Evolutionary conservation across 23 tunicate species (phyloP).

Genomic region (Halocynthia roretzi): DNA sequence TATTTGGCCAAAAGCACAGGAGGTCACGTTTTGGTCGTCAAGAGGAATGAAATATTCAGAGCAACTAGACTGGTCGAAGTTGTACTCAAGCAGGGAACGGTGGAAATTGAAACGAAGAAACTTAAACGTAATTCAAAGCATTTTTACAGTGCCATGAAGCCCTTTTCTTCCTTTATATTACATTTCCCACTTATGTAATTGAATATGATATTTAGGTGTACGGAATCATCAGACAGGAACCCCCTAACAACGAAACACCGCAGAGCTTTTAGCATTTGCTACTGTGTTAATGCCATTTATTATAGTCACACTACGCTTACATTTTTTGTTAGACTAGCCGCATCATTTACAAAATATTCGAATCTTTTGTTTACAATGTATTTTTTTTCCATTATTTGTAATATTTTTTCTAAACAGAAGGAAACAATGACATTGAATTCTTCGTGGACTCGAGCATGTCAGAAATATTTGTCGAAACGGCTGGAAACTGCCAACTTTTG

Average conservation of each 20-base stretch:
- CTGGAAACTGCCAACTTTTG: background rate
- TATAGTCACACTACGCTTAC: no score
- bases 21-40: slow-evolving; percentile 27
- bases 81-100: slow-evolving; percentile 40
- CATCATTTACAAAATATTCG: no score
- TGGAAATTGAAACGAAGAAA: slow-evolving; percentile 15
- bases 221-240: no score
- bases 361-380: no score
- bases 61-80: slow-evolving; percentile 40
- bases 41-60: slow-evolving; percentile 26
- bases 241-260: no score
- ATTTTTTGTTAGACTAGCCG: no score
- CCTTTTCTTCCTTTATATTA: no score
- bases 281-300: no score
- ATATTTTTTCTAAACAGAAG: background rate
- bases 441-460: slow-evolving; percentile 6
- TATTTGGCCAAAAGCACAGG: slow-evolving; percentile 52
- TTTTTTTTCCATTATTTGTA: background rate
- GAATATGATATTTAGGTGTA: no score
- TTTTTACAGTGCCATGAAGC: no score
- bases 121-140: slow-evolving; percentile 13
- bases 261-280: no score
- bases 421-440: background rate
- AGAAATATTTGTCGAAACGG: slow-evolving; percentile 4
- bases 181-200: no score